Conservation (phyloP, 2,113 vertebrate genomes). For the Leptodactylus fuscus region DNA sequence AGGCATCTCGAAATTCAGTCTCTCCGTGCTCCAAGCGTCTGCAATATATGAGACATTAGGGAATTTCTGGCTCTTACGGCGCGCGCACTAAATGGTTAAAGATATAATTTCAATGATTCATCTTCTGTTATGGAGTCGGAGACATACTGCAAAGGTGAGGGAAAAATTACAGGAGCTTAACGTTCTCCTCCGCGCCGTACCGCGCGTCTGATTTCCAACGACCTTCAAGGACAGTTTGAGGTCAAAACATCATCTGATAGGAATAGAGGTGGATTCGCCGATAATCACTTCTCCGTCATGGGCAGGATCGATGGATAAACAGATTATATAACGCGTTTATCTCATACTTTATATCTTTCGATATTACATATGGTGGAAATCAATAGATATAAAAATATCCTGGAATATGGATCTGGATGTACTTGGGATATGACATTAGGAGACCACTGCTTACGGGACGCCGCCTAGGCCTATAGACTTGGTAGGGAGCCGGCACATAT, state of each 20-base stretch:
- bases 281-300: constrained; percentile 7
- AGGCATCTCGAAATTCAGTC: constrained; percentile 20
- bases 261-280: not conserved
- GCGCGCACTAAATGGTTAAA: constrained; percentile 43
- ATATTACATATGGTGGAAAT: not conserved
- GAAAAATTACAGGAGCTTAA: constrained; percentile 9
- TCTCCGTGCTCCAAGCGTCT: constrained; percentile 18
- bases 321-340: not conserved
- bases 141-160: constrained; percentile 28
- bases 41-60: constrained; percentile 49
- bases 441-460: not conserved
- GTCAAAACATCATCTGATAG: constrained; percentile 22
- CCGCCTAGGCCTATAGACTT: too few species aligned
- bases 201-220: constrained; percentile 35
- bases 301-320: constrained; percentile 15
- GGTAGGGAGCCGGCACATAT: too few species aligned
- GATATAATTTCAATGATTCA: constrained; percentile 54
- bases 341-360: not conserved
- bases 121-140: constrained; percentile 46
- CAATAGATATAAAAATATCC: not conserved
- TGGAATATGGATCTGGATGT: not conserved
- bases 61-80: constrained; percentile 30
- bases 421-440: not conserved
- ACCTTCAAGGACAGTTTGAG: constrained; percentile 49
- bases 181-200: not conserved